Evolutionary conservation across 2,113 vertebrate genomes (phyloP), one percentile per base, ranked within the genome.

Genomic region (Cyanoramphus novaezelandiae): DNA sequence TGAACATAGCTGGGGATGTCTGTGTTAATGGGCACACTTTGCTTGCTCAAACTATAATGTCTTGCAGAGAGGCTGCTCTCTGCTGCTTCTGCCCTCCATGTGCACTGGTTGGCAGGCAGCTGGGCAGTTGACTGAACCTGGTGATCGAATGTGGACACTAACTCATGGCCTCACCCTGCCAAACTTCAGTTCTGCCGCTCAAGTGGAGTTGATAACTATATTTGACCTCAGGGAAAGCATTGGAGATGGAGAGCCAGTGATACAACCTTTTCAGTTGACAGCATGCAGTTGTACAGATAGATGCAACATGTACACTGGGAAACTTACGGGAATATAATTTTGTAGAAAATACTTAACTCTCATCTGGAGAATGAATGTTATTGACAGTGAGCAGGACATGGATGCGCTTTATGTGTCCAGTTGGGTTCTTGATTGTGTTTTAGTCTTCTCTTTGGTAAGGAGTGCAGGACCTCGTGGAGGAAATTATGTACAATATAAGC

Each of bases 141-240:
- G 14, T 81, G 41, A 37, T 29, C 7, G 29, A 3, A 8, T 29
- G 53, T 72, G 2, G 28, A 65, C 37, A 33, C 27, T 10, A 18
- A 12, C 31, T 70, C 2, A 0, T 50, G 39, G 52, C 16, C 47
- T 2, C 10, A 7, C 57, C 2, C 0, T 31, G 43, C 35, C 41
- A 28, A 28, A 6, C 28, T 31, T 67, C 25, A 29, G 28, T 52
- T 52, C 46, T 43, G 33, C 69, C 60, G 35, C 35, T 50, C 19
- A 46, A 68, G 67, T 0, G 0, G 60, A 59, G 55, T 43, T 64
- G 20, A 2, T 24, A 29, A 11, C 25, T 69, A 4, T 37, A 0
- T 62, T 25, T 62, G 41, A n/a, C 37, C 25, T 84, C 20, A 9
- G 37, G 46, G 43, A 60, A 41, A 9, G 55, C 43, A 2, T 1